Base-by-base conservation (phyloP, 1,140 invertebrate species). In the Zaprionus gabonicus region DNA sequence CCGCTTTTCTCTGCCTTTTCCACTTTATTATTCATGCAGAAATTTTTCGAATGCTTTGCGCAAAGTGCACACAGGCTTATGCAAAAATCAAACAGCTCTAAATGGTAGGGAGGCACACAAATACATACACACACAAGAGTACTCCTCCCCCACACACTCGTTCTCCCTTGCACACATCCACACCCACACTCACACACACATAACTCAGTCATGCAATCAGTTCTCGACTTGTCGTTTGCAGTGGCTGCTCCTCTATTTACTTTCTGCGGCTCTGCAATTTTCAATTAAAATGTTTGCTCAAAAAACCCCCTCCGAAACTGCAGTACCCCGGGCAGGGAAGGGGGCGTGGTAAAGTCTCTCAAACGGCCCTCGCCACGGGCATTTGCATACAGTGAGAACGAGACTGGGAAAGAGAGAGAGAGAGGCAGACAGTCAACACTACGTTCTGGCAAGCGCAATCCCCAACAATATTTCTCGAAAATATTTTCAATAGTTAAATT, bases 241-340 rank as follows among this genome's bases (percentile, higher is more conserved):
- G 66, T 75, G 69, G 55, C 75, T 25, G 64, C 27, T 67, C 36
- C 77, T 84, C 55, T 84, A 85, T 88, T 88, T 88, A 85, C 85
- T 84, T 77, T 72, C 75, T 80, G 81, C 81, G 81, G 72, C 79
- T 74, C 76, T 72, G 77, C 85, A 81, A 80, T 85, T 88, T 83
- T 82, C 85, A 90, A 90, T 88, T 88, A 88, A 88, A 88, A 90
- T 88, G 71, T 88, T 88, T 85, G 72, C 79, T 72, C 78, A 72
- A 60, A 73, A 66, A 53, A 59, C 27, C 12, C 34, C 41, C 6
- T 17, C 0, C 41, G 41, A 46, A 10, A n/a, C 51, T 38, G 41
- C 34, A 56, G 53, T 27, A 34, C 31, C 31, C 31, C 15, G 15
- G 13, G 15, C 13, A n/a, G 17, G 20, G 44, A 10, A 7, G 44